Percentiles rank a stretch among this genome's conserved stretches.
phyloP scores from a whole-genome alignment of 1,140 invertebrate species.

The Coelopa frigida region DNA sequence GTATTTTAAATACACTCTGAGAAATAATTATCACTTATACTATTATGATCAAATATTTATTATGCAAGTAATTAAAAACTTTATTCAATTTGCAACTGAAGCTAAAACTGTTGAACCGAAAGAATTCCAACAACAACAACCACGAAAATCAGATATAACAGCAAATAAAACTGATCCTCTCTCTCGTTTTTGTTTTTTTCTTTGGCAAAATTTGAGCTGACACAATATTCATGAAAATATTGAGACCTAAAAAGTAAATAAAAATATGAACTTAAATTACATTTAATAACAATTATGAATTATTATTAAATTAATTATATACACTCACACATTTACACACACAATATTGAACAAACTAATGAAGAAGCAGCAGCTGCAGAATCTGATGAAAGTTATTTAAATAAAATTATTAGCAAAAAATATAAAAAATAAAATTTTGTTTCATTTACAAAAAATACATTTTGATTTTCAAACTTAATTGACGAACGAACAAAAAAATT shows the following conservation, averaged over 20 bases:
- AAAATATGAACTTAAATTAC: background rate
- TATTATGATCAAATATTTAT: too few relatives aligned
- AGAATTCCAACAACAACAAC: conserved; percentile 2
- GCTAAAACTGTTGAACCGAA: background rate
- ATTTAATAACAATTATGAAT: background rate
- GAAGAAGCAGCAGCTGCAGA: conserved; percentile 1
- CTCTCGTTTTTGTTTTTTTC: background rate
- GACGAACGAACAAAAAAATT: conserved; percentile 2
- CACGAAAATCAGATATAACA: background rate
- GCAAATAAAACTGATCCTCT: conserved; percentile 9
- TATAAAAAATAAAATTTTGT: conserved; percentile 16
- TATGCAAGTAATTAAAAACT: too few relatives aligned
- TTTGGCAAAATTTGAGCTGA: conserved; percentile 1
- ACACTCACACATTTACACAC: background rate
- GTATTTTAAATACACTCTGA: conserved; percentile 10
- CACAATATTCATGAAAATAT: conserved; percentile 2
- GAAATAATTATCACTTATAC: too few relatives aligned
- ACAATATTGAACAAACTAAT: background rate
- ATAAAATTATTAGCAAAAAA: conserved; percentile 2
- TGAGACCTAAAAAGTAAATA: background rate
- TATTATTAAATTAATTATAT: background rate
- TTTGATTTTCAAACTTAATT: background rate
- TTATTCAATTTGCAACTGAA: background rate
- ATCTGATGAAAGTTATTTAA: conserved; percentile 1
- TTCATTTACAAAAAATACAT: conserved; percentile 2